Percentiles rank a stretch among this genome's conserved stretches.
Conservation (phyloP, 2,888 invertebrate genomes). For the Isotomurus palustris region DNA sequence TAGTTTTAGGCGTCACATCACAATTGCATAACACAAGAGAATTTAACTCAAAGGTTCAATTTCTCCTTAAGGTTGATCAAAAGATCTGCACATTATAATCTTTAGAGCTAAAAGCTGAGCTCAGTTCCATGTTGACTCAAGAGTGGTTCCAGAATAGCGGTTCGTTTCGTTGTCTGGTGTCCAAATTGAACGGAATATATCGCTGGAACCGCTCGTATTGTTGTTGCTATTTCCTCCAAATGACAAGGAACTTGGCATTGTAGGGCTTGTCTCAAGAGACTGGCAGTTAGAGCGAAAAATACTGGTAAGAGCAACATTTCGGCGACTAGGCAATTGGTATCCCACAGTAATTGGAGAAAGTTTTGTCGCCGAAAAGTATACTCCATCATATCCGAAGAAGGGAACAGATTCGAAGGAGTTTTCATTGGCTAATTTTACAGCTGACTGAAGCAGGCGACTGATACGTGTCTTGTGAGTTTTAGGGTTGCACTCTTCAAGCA, state of each 20-base stretch:
- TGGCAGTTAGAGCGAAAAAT: conserved; percentile 33
- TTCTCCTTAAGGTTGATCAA: background rate
- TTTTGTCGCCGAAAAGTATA: conserved; percentile 14
- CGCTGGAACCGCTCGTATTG: conserved; percentile 22
- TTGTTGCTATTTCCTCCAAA: background rate
- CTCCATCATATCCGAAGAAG: conserved; percentile 23
- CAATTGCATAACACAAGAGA: too few species aligned
- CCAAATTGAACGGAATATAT: conserved; percentile 44
- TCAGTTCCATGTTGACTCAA: background rate
- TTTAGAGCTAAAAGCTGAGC: background rate
- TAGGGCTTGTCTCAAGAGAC: background rate
- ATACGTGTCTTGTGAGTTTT: conserved; percentile 1
- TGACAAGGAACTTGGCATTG: background rate
- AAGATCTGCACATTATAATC: background rate
- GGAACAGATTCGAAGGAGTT: background rate
- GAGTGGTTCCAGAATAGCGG: background rate
- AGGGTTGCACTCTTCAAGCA: background rate
- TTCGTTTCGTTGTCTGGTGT: conserved; percentile 34
- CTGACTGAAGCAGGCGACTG: background rate
- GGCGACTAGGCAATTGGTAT: conserved; percentile 28
- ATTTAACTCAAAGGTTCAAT: too few species aligned
- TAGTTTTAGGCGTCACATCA: too few species aligned
- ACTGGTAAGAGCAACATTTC: conserved; percentile 43
- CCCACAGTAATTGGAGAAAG: conserved; percentile 6
- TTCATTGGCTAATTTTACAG: background rate